Conservation (phyloP, 2,797 vertebrate genomes). For the Manis pentadactyla region DNA sequence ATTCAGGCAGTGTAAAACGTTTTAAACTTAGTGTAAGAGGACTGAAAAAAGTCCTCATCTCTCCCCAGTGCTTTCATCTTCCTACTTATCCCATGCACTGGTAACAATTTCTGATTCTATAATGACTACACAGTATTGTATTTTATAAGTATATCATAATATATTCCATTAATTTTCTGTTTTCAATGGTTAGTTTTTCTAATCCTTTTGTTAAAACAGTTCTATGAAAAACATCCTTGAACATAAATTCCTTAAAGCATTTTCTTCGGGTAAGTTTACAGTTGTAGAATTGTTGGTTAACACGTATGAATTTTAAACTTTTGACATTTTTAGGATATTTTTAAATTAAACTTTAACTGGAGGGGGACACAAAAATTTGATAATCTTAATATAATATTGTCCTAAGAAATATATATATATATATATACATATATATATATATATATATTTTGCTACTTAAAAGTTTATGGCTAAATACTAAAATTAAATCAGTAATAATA, state of each 20-base stretch:
- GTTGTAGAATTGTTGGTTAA: background rate
- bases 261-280: background rate
- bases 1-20: background rate
- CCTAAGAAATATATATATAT: too few relatives aligned
- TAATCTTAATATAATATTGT: background rate
- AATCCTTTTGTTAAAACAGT: background rate
- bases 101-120: background rate
- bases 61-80: background rate
- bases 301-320: background rate
- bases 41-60: background rate
- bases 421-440: background rate
- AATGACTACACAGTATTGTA: background rate
- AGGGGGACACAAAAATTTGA: background rate
- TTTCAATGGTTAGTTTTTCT: background rate
- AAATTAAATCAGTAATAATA: background rate
- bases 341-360: slow-evolving; percentile 4
- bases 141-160: background rate
- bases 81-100: background rate
- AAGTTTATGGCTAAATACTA: background rate
- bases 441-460: background rate
- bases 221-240: background rate
- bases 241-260: background rate
- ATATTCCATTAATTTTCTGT: background rate
- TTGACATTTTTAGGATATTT: background rate
- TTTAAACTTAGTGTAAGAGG: too few relatives aligned